Evolutionary conservation across 2,113 vertebrate species (phyloP).

Genomic region (Etheostoma cragini): DNA sequence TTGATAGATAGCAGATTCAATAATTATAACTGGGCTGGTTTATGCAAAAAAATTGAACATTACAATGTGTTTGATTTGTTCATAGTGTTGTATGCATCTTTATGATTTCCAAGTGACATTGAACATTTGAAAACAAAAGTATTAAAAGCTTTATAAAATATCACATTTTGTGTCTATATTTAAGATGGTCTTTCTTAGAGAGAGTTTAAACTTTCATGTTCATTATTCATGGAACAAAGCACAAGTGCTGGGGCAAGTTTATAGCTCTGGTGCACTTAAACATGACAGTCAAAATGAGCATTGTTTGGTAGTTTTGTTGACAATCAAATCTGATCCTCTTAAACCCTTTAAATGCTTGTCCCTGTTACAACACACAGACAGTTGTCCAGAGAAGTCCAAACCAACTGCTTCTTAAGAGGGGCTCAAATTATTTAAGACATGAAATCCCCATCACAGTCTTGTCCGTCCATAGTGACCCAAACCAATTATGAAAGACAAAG

Average conservation of each 20-base stretch:
- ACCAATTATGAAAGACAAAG: constrained; percentile 8
- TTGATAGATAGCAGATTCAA: not conserved
- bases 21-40: not conserved
- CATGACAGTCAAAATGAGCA: not conserved
- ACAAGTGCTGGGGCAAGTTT: not conserved
- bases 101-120: too few relatives aligned
- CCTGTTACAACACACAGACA: not conserved
- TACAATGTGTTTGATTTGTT: not conserved
- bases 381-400: not conserved
- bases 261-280: not conserved
- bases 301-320: not conserved
- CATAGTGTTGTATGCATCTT: too few relatives aligned
- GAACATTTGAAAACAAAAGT: not conserved
- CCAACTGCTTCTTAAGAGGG: not conserved
- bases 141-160: too few relatives aligned
- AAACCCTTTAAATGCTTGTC: not conserved
- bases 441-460: not conserved
- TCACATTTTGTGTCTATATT: not conserved
- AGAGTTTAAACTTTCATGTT: not conserved
- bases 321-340: constrained; percentile 17
- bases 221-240: not conserved
- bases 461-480: not conserved
- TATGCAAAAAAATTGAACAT: not conserved
- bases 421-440: not conserved
- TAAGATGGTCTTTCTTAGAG: not conserved